These are phyloP conservation scores for Matsumurasca onukii DNA, from an alignment of 1,140 invertebrate genomes.

Conservation along the genomic window DNA sequence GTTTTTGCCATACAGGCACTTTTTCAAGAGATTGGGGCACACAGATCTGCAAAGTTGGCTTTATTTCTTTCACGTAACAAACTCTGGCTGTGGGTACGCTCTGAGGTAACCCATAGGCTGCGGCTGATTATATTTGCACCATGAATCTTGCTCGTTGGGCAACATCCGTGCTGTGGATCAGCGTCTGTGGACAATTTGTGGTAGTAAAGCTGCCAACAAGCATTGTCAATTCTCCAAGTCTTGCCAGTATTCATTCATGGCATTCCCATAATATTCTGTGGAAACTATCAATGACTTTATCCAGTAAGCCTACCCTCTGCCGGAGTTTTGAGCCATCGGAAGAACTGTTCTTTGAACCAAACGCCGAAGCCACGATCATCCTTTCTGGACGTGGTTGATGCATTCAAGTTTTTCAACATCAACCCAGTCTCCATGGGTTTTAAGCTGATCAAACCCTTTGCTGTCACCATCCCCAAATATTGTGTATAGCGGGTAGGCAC, in stretches of 20 bases:
- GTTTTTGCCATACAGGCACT: background rate
- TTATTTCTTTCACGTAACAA: conserved; percentile 3
- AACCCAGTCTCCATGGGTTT: conserved; percentile 6
- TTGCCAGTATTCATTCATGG: background rate
- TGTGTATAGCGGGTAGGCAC: conserved; percentile 1
- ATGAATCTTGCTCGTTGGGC: background rate
- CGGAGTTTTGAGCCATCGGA: conserved; percentile 5
- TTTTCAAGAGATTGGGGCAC: background rate
- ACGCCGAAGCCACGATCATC: background rate
- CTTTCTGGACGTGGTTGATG: conserved; percentile 2
- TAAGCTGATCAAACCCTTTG: conserved; percentile 2
- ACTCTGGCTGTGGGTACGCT: background rate
- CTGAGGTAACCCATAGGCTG: background rate
- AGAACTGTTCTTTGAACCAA: background rate
- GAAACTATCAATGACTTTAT: background rate
- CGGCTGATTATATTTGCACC: background rate
- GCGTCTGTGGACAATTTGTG: conserved; percentile 2
- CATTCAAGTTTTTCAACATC: background rate
- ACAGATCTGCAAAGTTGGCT: conserved; percentile 4
- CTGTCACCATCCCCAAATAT: conserved; percentile 5
- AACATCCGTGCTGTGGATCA: background rate
- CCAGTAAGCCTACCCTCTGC: background rate
- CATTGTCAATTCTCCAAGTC: conserved; percentile 14
- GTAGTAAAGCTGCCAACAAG: conserved; percentile 3
- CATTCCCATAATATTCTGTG: background rate